Conservation (phyloP, 2,113 vertebrate genomes). For the Pagrus major region DNA sequence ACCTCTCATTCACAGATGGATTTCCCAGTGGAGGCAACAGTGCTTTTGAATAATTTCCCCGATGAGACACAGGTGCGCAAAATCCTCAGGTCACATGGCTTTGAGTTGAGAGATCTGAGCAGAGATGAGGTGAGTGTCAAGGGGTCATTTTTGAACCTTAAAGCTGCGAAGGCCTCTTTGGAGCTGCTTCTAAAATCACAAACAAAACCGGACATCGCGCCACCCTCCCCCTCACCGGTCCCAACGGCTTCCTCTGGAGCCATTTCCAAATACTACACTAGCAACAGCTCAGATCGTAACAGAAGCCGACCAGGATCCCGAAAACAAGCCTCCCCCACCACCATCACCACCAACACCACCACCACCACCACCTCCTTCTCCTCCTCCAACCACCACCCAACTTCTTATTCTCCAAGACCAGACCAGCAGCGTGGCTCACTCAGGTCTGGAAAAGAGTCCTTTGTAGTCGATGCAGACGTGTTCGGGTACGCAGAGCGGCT, state of each 20-base stretch:
- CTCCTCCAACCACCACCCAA: background rate
- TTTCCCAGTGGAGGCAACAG: slow-evolving; percentile 62
- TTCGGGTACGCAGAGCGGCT: slow-evolving; percentile 45
- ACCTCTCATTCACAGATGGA: slow-evolving; percentile 71
- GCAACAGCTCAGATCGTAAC: background rate
- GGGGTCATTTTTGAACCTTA: slow-evolving; percentile 75
- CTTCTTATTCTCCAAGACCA: background rate
- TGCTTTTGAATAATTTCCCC: slow-evolving; percentile 59
- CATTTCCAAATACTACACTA: background rate
- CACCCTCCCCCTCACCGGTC: background rate
- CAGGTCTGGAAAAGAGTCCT: background rate
- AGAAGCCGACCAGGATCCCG: background rate
- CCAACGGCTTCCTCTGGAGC: background rate
- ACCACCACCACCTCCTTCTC: background rate
- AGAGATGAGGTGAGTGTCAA: slow-evolving; percentile 32
- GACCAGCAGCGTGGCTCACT: background rate
- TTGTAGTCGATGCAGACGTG: slow-evolving; percentile 51
- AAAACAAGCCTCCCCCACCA: background rate
- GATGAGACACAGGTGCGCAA: background rate
- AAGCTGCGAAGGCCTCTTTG: slow-evolving; percentile 41
- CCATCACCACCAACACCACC: slow-evolving; percentile 1
- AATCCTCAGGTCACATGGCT: slow-evolving; percentile 49
- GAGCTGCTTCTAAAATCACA: slow-evolving; percentile 31
- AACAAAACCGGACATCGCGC: accelerated
- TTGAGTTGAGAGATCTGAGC: slow-evolving; percentile 6